A percentile compares a stretch with the other conserved stretches of the same genome.
These are phyloP conservation scores for Melanophora roralis DNA, from an alignment of 2,888 invertebrate genomes.

Conservation along the genomic window DNA sequence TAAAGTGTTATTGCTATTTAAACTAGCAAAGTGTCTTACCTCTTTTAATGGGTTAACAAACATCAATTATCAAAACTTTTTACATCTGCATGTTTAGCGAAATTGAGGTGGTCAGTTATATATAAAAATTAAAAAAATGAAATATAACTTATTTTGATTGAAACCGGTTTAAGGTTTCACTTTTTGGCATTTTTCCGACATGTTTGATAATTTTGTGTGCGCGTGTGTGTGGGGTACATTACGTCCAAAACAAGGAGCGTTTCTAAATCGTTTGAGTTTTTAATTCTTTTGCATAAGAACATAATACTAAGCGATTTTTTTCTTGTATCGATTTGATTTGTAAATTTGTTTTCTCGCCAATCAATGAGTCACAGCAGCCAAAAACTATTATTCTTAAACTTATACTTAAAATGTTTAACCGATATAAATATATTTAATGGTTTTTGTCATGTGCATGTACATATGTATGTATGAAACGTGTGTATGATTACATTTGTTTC, in stretches of 20 bases:
- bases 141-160: neutral
- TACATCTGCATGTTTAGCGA: neutral
- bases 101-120: conserved; percentile 46
- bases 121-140: conserved; percentile 10
- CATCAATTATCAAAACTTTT: neutral
- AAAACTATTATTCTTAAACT: conserved; percentile 38
- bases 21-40: neutral
- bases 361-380: conserved; percentile 52
- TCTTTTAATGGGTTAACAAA: neutral
- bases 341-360: conserved; percentile 17
- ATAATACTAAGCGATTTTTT: conserved; percentile 36
- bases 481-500: conserved; percentile 28
- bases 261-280: conserved; percentile 48
- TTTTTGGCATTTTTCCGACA: no score
- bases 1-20: no score
- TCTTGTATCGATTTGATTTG: neutral
- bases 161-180: no score
- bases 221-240: conserved; percentile 52
- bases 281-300: conserved; percentile 16
- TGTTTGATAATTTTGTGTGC: no score
- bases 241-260: conserved; percentile 59
- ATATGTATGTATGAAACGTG: no score
- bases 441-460: conserved; percentile 50
- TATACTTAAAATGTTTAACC: conserved; percentile 37
- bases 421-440: conserved; percentile 51